Conservation (phyloP, 1,140 invertebrate species). For the Drosophila pandora region DNA sequence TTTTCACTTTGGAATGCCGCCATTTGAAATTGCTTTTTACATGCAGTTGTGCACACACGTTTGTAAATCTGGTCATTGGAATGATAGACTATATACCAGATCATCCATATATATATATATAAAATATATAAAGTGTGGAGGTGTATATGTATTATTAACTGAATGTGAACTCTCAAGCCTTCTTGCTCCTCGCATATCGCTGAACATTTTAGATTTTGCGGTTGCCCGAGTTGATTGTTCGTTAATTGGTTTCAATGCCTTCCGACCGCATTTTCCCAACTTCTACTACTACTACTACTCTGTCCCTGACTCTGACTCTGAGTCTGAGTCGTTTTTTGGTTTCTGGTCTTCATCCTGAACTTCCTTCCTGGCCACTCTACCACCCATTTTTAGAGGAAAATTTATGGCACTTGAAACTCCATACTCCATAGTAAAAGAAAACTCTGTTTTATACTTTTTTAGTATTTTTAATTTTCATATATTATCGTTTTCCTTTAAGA, state of each 20-base stretch:
- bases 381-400: background rate
- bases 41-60: constrained; percentile 7
- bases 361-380: background rate
- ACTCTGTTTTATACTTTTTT: too few species aligned
- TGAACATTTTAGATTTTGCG: constrained; percentile 74
- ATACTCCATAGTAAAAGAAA: constrained; percentile 4
- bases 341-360: constrained; percentile 33
- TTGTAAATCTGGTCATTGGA: constrained; percentile 7
- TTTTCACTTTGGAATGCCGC: constrained; percentile 1
- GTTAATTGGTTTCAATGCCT: constrained; percentile 78
- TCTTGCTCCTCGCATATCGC: constrained; percentile 9
- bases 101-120: background rate
- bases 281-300: constrained; percentile 11
- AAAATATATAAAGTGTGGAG: too few species aligned
- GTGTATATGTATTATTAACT: constrained; percentile 22
- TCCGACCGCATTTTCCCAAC: constrained; percentile 51
- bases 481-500: too few species aligned
- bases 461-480: too few species aligned
- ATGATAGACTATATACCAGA: constrained; percentile 1
- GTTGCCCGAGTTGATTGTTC: constrained; percentile 76
- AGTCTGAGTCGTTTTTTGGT: constrained; percentile 19
- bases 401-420: constrained; percentile 49
- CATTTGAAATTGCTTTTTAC: constrained; percentile 22
- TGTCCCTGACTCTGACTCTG: too few species aligned
- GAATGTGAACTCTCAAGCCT: constrained; percentile 10